Percentiles rank a stretch among this genome's conserved stretches.
These are phyloP conservation scores for Verasper variegatus DNA, from an alignment of 2,113 vertebrate species.

Conservation along the genomic window DNA sequence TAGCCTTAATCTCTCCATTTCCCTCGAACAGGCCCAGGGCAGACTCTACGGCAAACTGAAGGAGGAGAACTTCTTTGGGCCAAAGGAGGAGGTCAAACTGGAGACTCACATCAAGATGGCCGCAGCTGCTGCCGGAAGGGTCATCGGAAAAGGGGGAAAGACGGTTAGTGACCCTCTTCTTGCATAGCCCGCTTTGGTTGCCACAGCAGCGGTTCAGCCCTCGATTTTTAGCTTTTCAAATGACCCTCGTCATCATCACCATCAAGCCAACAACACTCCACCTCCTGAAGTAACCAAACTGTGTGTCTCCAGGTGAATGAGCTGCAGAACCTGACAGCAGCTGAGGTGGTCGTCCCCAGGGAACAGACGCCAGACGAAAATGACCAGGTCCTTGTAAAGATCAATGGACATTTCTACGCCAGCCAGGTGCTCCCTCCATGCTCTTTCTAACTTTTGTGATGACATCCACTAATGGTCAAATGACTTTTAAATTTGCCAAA, in stretches of 20 bases:
- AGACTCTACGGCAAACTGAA: constrained; percentile 96
- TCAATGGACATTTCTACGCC: constrained; percentile 97
- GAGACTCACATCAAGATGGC: constrained; percentile 95
- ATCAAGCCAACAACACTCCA: neutral
- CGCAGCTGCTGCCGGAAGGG: constrained; percentile 89
- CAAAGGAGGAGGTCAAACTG: constrained; percentile 95
- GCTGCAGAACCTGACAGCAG: constrained; percentile 94
- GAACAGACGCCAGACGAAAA: constrained; percentile 96
- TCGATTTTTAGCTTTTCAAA: neutral
- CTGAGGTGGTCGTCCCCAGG: constrained; percentile 94
- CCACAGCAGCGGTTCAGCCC: too few species aligned
- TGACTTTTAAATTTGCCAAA: neutral
- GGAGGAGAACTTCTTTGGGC: constrained; percentile 95
- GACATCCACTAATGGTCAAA: neutral
- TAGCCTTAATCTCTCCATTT: neutral
- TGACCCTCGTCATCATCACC: neutral
- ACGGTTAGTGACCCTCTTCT: constrained; percentile 82
- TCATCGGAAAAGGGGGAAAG: constrained; percentile 95
- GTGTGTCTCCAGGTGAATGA: constrained; percentile 87
- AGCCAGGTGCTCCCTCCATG: constrained; percentile 87
- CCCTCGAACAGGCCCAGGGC: constrained; percentile 87
- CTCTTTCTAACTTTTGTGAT: neutral
- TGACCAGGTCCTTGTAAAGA: constrained; percentile 96
- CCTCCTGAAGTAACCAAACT: neutral
- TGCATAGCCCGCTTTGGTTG: too few species aligned